phyloP scores from a whole-genome alignment of 2,888 invertebrate genomes.

The Drosophila buzzatii region DNA sequence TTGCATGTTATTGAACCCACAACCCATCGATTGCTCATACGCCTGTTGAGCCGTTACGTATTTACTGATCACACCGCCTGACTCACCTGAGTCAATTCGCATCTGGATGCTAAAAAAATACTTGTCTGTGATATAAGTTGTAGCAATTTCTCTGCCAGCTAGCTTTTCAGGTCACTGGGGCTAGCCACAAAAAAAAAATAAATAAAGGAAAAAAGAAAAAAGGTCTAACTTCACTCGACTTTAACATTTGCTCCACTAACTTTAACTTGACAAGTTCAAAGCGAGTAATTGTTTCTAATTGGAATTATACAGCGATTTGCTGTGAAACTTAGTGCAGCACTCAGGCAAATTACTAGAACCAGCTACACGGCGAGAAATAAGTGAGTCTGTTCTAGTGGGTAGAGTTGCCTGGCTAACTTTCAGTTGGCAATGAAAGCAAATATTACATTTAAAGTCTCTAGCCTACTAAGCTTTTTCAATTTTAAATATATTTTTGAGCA shows the following conservation, averaged over 20 bases:
- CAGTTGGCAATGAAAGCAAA: neutral
- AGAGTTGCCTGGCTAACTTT: neutral
- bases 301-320: constrained; percentile 71
- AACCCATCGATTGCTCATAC: constrained; percentile 46
- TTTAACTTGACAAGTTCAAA: constrained; percentile 67
- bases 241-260: constrained; percentile 32
- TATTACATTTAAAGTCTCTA: neutral
- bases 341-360: constrained; percentile 48
- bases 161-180: constrained; percentile 48
- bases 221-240: neutral
- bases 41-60: constrained; percentile 50
- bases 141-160: constrained; percentile 23
- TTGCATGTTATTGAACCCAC: constrained; percentile 60
- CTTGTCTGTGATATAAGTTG: constrained; percentile 13
- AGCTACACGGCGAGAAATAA: constrained; percentile 6
- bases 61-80: constrained; percentile 26
- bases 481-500: neutral
- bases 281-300: constrained; percentile 72
- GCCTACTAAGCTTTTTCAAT: neutral
- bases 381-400: neutral
- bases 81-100: constrained; percentile 56
- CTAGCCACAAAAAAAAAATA: constrained; percentile 14
- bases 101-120: constrained; percentile 64
- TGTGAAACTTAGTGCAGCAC: constrained; percentile 66
- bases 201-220: neutral